Conservation (phyloP, 2,113 vertebrate species). For the Conger conger region DNA sequence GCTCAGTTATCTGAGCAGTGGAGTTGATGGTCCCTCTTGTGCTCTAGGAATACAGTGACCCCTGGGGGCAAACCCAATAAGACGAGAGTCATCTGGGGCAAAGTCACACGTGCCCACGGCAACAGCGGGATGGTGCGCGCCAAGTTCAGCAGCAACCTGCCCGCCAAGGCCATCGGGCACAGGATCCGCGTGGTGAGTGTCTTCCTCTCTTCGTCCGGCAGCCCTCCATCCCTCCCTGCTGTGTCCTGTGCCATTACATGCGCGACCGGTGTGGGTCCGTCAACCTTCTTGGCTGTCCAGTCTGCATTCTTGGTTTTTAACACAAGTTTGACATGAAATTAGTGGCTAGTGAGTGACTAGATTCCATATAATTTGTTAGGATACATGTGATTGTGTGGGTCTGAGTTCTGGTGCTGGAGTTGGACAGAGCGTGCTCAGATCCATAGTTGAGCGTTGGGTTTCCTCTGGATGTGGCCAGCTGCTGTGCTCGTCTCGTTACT, state of each 20-base stretch:
- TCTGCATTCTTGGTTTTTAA: too few relatives aligned
- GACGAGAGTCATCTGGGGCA: conserved; percentile 98
- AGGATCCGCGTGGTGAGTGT: conserved; percentile 91
- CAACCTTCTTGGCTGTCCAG: background rate
- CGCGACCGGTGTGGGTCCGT: background rate
- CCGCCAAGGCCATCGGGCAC: conserved; percentile 96
- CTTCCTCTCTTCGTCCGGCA: background rate
- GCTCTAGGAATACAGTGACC: conserved; percentile 86
- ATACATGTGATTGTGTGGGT: background rate
- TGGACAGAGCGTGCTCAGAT: too few relatives aligned
- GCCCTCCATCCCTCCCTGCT: background rate
- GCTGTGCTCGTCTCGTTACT: background rate
- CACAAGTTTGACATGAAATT: too few relatives aligned
- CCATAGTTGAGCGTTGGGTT: too few relatives aligned
- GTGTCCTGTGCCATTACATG: background rate
- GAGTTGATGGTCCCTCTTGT: background rate
- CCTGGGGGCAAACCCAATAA: conserved; percentile 94
- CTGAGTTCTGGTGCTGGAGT: background rate
- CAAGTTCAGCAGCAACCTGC: conserved; percentile 95
- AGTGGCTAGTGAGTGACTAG: background rate
- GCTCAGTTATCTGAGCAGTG: background rate
- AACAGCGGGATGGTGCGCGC: conserved; percentile 97
- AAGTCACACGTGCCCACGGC: conserved; percentile 90
- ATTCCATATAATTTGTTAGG: background rate
- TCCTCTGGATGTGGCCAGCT: background rate